Conservation (phyloP, 2,113 vertebrate species). For the Nothobranchius kuhntae region DNA sequence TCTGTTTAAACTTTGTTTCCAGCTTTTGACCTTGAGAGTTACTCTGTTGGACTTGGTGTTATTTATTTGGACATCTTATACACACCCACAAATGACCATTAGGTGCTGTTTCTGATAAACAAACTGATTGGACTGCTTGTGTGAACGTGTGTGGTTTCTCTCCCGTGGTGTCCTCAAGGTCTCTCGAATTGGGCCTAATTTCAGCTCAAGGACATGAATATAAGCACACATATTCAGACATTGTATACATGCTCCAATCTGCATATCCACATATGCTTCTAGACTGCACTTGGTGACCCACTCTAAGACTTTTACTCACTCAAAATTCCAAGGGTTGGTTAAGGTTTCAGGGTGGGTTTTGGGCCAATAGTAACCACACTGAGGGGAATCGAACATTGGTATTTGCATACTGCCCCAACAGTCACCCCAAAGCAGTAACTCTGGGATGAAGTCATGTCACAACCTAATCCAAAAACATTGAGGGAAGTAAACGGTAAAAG, state of each 20-base stretch:
- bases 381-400: constrained; percentile 59
- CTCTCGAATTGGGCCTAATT: constrained; percentile 53
- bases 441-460: constrained; percentile 57
- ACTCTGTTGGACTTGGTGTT: constrained; percentile 66
- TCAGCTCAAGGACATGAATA: constrained; percentile 70
- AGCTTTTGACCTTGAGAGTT: constrained; percentile 75
- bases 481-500: constrained; percentile 40
- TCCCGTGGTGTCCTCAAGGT: constrained; percentile 65
- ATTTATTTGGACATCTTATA: constrained; percentile 79
- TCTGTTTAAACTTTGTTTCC: constrained; percentile 74
- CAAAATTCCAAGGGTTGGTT: constrained; percentile 48
- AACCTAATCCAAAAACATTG: constrained; percentile 47
- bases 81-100: constrained; percentile 80
- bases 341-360: constrained; percentile 51
- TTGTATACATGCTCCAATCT: constrained; percentile 4
- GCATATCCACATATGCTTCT: constrained; percentile 24
- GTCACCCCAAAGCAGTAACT: constrained; percentile 60
- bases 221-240: constrained; percentile 30
- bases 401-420: constrained; percentile 67
- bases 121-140: constrained; percentile 81
- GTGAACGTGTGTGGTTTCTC: constrained; percentile 74
- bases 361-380: constrained; percentile 60
- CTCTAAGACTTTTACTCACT: constrained; percentile 57
- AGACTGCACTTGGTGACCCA: constrained; percentile 54
- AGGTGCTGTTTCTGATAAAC: constrained; percentile 83